Base-by-base conservation (phyloP, 1,140 invertebrate species). In the Drosophila sp. region DNA sequence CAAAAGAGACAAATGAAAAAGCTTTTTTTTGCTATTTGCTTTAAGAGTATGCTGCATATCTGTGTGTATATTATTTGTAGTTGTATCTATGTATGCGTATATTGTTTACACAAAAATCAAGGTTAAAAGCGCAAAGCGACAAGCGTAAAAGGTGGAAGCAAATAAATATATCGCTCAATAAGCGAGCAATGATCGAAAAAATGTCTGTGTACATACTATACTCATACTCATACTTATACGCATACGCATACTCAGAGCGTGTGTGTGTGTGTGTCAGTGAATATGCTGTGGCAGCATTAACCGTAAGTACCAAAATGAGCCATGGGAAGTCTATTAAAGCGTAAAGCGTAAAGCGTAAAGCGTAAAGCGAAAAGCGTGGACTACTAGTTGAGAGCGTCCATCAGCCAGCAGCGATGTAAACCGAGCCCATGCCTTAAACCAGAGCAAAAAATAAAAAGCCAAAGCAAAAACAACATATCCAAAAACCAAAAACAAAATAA, bases 91-190 rank as follows among this genome's bases (percentile, higher is more conserved):
- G 54, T 70, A 40, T 74, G 76, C 38, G 43, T 76, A 69, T 84
- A 79, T 87, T 87, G 83, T 87, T 89, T 87, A 89, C 83, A 87
- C 82, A 67, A 74, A 87, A 87, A 82, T 87, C 82, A 87, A 87
- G 82, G 82, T 89, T 87, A 87, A 87, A 87, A 79, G 83, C 82
- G 76, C 77, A 70, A 87, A 81, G 62, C 65, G 70, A 79, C 81
- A 74, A 74, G 83, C 78, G 78, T 75, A 82, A 87, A 65, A 79
- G 78, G 83, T 82, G 83, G 83, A 87, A 73, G 78, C 69, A 80
- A 86, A 82, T 86, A 80, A 77, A 86, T 80, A 74, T 50, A 69
- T 73, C 64, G 65, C 56, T 69, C 57, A 70, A 69, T 69, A 74
- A 69, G 34, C 65, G 65, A 81, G 80, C 80, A 83, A 76, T 78